Percentiles rank a stretch among this genome's conserved stretches.
Conservation (phyloP, 2,888 invertebrate species). For the Chouioia cunea region DNA sequence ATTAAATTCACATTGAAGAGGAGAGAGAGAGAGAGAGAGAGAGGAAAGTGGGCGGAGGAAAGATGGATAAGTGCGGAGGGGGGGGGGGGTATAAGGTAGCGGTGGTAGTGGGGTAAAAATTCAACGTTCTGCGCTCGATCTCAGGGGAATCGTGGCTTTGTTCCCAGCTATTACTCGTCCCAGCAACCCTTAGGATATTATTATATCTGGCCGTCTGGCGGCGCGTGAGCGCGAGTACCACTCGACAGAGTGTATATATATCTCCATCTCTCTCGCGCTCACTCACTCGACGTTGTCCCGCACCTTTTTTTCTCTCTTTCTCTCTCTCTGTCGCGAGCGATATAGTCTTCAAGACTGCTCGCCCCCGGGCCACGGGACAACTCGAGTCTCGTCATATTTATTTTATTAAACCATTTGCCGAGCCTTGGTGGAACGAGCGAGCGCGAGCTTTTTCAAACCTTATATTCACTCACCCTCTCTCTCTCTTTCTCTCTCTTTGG, state of each 20-base stretch:
- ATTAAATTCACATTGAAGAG: constrained; percentile 63
- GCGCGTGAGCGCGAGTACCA: constrained; percentile 39
- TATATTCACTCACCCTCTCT: too few relatives aligned
- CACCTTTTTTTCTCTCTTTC: constrained; percentile 37
- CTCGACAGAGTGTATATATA: constrained; percentile 24
- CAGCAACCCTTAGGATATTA: constrained; percentile 67
- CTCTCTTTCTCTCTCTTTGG: too few relatives aligned
- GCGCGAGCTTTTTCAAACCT: constrained; percentile 52
- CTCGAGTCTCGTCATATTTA: constrained; percentile 62
- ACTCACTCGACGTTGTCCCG: not conserved
- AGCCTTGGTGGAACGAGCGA: constrained; percentile 40
- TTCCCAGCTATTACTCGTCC: constrained; percentile 68
- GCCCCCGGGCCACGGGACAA: constrained; percentile 42
- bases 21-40: constrained; percentile 47
- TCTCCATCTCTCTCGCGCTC: not conserved
- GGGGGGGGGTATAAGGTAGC: constrained; percentile 43
- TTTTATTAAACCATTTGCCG: constrained; percentile 67
- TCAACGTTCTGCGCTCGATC: constrained; percentile 52
- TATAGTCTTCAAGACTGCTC: constrained; percentile 29
- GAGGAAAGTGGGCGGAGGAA: constrained; percentile 41
- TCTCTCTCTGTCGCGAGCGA: constrained; percentile 17
- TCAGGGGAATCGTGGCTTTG: constrained; percentile 65
- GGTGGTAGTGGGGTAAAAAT: constrained; percentile 48
- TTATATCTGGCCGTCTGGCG: constrained; percentile 66
- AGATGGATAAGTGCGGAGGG: constrained; percentile 48